phyloP scores from a whole-genome alignment of 1,140 invertebrate species.

The Bombus turneri region DNA sequence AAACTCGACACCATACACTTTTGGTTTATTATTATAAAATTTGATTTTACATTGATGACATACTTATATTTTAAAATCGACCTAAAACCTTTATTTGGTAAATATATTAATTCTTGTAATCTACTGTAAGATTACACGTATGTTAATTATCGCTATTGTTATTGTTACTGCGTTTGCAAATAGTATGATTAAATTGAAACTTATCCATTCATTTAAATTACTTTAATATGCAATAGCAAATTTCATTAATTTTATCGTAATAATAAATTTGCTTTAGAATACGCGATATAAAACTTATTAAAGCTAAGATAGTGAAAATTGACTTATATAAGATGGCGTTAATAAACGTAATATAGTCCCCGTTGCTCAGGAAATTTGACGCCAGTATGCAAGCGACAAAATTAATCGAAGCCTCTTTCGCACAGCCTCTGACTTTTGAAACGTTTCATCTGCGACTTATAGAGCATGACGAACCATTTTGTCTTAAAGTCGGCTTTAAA shows the following conservation, averaged over 20 bases:
- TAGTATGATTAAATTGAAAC: background rate
- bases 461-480: conserved; percentile 28
- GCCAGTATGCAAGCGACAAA: background rate
- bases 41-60: no score
- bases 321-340: background rate
- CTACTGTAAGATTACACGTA: no score
- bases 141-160: no score
- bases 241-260: background rate
- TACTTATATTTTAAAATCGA: no score
- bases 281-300: background rate
- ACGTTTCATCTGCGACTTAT: conserved; percentile 17
- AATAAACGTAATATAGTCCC: background rate
- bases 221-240: background rate
- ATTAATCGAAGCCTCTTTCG: conserved; percentile 29
- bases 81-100: no score
- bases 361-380: background rate
- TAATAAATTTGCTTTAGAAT: background rate
- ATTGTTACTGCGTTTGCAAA: background rate
- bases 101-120: no score
- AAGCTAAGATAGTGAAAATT: background rate
- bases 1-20: no score
- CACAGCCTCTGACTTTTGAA: conserved; percentile 9
- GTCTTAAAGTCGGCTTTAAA: conserved; percentile 41
- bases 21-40: no score
- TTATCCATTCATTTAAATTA: background rate